These are phyloP conservation scores for Aplocera efformata DNA, from an alignment of 2,888 invertebrate species.

Conservation along the genomic window DNA sequence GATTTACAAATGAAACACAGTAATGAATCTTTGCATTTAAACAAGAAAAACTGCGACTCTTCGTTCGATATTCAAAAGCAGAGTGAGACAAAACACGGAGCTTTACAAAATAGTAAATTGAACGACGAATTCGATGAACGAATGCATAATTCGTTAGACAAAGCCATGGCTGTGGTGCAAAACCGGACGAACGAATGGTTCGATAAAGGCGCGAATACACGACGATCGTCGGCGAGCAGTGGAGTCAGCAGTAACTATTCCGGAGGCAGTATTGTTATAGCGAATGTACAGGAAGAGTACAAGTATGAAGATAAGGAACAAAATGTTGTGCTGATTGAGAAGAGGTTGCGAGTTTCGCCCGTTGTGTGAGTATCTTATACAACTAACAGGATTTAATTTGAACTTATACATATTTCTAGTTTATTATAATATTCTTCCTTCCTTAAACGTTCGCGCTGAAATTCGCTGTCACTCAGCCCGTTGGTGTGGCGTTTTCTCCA, in stretches of 20 bases:
- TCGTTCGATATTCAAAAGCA: no score
- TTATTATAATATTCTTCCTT: no score
- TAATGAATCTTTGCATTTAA: no score
- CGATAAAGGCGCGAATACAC: slow-evolving; percentile 53
- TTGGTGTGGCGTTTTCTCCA: no score
- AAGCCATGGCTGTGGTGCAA: slow-evolving; percentile 58
- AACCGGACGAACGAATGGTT: slow-evolving; percentile 66
- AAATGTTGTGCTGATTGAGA: slow-evolving; percentile 85
- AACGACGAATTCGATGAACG: slow-evolving; percentile 5
- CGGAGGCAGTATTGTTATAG: slow-evolving; percentile 68
- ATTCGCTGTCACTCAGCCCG: no score
- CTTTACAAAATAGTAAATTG: slow-evolving; percentile 3
- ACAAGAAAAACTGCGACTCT: no score
- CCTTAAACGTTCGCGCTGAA: no score
- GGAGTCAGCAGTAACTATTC: slow-evolving; percentile 69
- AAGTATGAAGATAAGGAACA: slow-evolving; percentile 87
- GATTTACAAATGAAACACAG: background rate
- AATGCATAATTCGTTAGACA: slow-evolving; percentile 39
- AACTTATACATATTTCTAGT: no score
- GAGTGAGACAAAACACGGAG: slow-evolving; percentile 23
- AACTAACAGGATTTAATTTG: background rate
- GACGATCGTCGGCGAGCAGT: slow-evolving; percentile 69
- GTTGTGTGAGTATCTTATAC: slow-evolving; percentile 66
- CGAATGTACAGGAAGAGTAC: slow-evolving; percentile 86
- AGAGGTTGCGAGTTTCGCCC: slow-evolving; percentile 77